Base-by-base conservation (phyloP, 2,888 invertebrate genomes). In the Nomada lathburiana region DNA sequence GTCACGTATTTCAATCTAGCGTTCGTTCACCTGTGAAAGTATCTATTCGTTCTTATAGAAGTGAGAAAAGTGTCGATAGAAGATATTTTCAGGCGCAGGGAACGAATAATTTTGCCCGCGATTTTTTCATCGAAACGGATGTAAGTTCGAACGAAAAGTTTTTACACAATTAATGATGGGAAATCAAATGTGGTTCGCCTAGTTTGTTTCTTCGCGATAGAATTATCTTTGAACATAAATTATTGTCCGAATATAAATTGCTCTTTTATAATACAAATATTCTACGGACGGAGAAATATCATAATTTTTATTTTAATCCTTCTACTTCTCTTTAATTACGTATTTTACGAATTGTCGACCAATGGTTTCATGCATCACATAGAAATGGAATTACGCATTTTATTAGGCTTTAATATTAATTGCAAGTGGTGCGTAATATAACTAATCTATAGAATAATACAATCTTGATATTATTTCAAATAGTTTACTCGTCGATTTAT, bases 1-100 rank as follows among this genome's bases (percentile, higher is more conserved):
- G 59, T 69, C 77, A 77, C 80, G 80, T 80, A 77, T 80, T 80
- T 80, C 78, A 80, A 80, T 80, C 64, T 64, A 55, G 60, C 78
- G 71, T 62, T 62, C 77, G 65, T 42, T 80, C 78, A 60, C 44
- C 63, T 62, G 68, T 60, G 65, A 70, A 65, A 77, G 65, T 65
- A 80, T 71, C 78, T 47, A 26, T 71, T 60, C 59, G 20, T 26
- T 13, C 47, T 36, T 42, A 63, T 65, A 26, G 29, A 26, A 65
- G 60, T 36, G 44, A 62, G 18, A 52, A 60, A 26, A 36, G 26
- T 11, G n/a, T 9, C 52, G 57, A 20, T 18, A n/a, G n/a, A 42
- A 20, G 67, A 69, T 69, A 57, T 44, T 67, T 62, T 75, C 29
- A 18, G 29, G 53, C 59, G 20, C 65, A n/a, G 57, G 36, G 20